Base-by-base conservation (phyloP, 2,113 vertebrate species). In the Sinocyclocheilus rhinocerous region DNA sequence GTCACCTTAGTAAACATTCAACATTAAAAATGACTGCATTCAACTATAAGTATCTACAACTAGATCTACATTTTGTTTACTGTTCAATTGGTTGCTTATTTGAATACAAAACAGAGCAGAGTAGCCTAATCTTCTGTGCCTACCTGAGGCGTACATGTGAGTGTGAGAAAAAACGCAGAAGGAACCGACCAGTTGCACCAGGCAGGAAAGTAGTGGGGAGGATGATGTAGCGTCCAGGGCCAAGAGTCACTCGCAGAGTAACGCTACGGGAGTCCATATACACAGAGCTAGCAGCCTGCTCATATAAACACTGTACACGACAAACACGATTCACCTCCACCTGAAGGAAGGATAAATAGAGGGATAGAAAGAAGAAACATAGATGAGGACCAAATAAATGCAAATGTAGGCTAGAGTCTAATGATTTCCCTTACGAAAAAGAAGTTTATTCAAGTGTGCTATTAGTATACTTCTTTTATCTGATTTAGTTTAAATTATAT, bases 191-290 rank as follows among this genome's bases (percentile, higher is more conserved):
- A 0, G 89, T 92, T 39, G 87, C 73, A 0, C 94, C 95, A 0
- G 95, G 95, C 10, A 94, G 92, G 88, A 95, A 96, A 85, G 96
- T 96, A 88, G 95, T 96, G 76, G 96, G 95, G 75, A 96, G 83
- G 52, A 95, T 87, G 2, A 93, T 93, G 20, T 96, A 96, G 61
- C 94, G 93, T 0, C 95, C 96, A 0, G 90, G 86, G 0, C 81
- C 55, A 65, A 96, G 87, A 0, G 92, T 90, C 3, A 90, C 89
- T 11, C 93, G 93, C 73, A 96, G 90, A 0, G 95, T 93, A 61
- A 96, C 93, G 0, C 95, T 96, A 24, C 95, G 95, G 7, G 95
- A 95, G 91, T 96, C 95, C 92, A 96, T 95, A 91, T 96, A 96
- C 18, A 95, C 88, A 0, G 96, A 96, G 90, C 95, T 95, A 80